Evolutionary conservation across 2,113 vertebrate species (phyloP).

Genomic region (Saccopteryx bilineata): DNA sequence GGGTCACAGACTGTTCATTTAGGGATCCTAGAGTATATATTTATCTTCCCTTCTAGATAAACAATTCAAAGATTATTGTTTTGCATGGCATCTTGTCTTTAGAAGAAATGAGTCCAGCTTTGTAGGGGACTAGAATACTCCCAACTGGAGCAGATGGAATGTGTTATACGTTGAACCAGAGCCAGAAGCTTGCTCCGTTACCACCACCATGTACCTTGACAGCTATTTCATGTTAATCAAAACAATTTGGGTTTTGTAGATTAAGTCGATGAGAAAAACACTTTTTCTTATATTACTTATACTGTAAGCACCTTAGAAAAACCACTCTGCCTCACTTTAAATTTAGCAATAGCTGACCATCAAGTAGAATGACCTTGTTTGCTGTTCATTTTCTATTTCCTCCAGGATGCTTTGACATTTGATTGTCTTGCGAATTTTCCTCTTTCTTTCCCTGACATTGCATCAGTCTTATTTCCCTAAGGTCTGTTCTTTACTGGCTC

Average conservation of each 20-base stretch:
- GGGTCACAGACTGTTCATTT: neutral
- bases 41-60: neutral
- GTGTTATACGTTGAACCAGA: neutral
- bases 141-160: neutral
- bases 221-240: neutral
- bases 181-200: neutral
- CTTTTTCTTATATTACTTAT: neutral
- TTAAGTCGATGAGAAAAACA: neutral
- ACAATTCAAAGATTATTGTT: neutral
- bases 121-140: neutral
- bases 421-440: neutral
- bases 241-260: neutral
- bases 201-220: neutral
- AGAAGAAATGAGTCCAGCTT: neutral
- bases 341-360: neutral
- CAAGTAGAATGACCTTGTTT: neutral
- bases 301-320: neutral
- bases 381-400: neutral
- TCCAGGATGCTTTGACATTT: neutral
- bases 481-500: neutral
- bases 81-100: slow-evolving; percentile 6
- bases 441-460: neutral
- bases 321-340: neutral
- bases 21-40: neutral
- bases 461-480: neutral